Evolutionary conservation across 2,797 vertebrate species (phyloP).

Genomic region (Gymnodraco acuticeps): DNA sequence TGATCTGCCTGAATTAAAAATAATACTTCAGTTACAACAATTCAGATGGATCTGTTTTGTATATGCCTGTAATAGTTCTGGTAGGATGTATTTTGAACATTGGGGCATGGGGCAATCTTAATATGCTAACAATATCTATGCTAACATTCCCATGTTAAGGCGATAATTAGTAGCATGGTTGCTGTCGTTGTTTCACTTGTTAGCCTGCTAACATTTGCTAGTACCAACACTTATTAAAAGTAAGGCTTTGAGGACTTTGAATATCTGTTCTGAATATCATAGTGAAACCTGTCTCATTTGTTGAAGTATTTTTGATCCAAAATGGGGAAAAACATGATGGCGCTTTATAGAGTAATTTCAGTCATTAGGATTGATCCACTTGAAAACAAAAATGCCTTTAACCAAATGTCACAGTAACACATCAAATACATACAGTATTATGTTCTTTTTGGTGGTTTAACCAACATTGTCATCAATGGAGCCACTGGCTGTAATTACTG

Average conservation of each 20-base stretch:
- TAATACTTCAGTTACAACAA: background rate
- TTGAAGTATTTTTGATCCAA: background rate
- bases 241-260: background rate
- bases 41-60: no score
- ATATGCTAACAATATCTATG: background rate
- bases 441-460: no score
- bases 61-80: no score
- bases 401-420: background rate
- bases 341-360: background rate
- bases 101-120: no score
- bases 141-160: background rate
- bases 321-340: background rate
- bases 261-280: background rate
- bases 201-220: background rate
- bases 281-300: background rate
- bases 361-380: background rate
- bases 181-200: background rate
- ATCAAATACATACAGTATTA: no score
- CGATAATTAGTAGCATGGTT: background rate
- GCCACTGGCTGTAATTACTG: conserved; percentile 23
- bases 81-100: no score
- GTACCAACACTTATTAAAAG: background rate
- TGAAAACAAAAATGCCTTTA: background rate
- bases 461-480: background rate
- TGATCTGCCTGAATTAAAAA: conserved; percentile 17